Conservation (phyloP, 2,797 vertebrate genomes). For the Typhlichthys eigenmanni region DNA sequence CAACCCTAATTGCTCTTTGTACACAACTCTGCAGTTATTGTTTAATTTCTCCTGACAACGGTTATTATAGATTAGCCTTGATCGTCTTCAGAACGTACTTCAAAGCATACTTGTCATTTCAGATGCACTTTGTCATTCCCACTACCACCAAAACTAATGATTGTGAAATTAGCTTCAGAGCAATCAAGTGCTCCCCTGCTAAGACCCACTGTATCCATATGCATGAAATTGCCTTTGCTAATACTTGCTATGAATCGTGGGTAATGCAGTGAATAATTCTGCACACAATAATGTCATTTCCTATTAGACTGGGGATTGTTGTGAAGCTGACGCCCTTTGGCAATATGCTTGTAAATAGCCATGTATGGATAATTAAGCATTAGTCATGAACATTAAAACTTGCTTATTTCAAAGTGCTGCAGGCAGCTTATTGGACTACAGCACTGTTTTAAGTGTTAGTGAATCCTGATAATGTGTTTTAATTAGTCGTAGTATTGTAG, state of each 20-base stretch:
- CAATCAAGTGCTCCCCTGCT: constrained; percentile 94
- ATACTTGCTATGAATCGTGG: constrained; percentile 96
- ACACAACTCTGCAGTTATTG: neutral
- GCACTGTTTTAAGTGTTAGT: constrained; percentile 48
- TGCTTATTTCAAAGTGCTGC: constrained; percentile 80
- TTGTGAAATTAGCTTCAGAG: constrained; percentile 99
- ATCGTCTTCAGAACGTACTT: constrained; percentile 77
- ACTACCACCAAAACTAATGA: constrained; percentile 92
- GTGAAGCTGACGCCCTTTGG: constrained; percentile 84
- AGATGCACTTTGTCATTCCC: constrained; percentile 68
- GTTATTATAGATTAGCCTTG: constrained; percentile 78
- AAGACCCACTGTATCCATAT: constrained; percentile 98
- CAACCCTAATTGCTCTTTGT: neutral
- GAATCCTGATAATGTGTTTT: constrained; percentile 54
- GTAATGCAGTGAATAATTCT: constrained; percentile 98
- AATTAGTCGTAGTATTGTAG: constrained; percentile 38
- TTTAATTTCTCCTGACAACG: constrained; percentile 67
- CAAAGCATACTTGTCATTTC: constrained; percentile 57
- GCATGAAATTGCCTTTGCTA: constrained; percentile 99
- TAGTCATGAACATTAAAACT: constrained; percentile 86
- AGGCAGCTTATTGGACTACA: constrained; percentile 70
- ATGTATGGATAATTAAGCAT: constrained; percentile 87
- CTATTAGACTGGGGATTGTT: constrained; percentile 86
- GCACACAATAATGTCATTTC: constrained; percentile 91
- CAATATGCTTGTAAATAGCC: constrained; percentile 91